phyloP scores from a whole-genome alignment of 2,113 vertebrate genomes.

The Microcebus lehilahytsara region DNA sequence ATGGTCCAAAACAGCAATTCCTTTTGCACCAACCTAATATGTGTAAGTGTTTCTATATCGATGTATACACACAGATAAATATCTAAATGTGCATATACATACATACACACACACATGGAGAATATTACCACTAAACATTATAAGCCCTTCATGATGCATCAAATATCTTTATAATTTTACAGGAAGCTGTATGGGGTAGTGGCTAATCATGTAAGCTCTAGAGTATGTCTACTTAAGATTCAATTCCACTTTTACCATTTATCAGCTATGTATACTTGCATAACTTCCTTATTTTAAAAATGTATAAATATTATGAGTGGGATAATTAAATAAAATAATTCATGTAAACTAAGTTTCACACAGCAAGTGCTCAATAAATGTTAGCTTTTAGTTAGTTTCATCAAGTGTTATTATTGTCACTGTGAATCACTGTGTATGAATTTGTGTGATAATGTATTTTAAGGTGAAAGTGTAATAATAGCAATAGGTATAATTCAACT shows the following conservation, averaged over 20 bases:
- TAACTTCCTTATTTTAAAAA: neutral
- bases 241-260: neutral
- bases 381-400: neutral
- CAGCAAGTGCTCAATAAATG: neutral
- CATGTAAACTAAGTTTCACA: neutral
- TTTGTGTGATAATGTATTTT: neutral
- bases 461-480: neutral
- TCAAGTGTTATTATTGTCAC: neutral
- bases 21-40: no score
- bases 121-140: neutral
- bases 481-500: neutral
- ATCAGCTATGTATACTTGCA: neutral
- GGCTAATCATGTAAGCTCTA: neutral
- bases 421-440: neutral
- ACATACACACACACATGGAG: neutral
- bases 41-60: neutral
- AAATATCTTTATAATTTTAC: neutral
- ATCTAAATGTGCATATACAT: neutral
- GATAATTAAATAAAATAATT: neutral
- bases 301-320: neutral
- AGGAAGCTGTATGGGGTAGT: neutral
- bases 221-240: neutral
- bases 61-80: no score
- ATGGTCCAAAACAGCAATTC: no score
- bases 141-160: neutral